A percentile compares a stretch with the other conserved stretches of the same genome.
phyloP scores from a whole-genome alignment of 2,888 invertebrate species.

The Sesia apiformis region DNA sequence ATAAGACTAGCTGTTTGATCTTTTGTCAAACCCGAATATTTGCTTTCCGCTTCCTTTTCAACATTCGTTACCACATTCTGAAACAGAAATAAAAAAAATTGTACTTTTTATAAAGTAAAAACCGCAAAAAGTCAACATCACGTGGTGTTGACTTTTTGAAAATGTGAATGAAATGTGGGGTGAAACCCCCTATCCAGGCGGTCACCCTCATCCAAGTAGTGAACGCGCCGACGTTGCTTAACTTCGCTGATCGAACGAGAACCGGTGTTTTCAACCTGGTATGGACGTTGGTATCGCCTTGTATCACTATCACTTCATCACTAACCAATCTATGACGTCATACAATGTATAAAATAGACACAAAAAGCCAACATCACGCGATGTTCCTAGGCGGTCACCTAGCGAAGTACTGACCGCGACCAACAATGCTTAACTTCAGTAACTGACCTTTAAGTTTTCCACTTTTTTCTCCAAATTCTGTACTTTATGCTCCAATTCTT shows the following conservation, averaged over 20 bases:
- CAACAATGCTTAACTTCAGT: background rate
- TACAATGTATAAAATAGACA: too few relatives aligned
- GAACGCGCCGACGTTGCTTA: too few relatives aligned
- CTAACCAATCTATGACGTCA: too few relatives aligned
- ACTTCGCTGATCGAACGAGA: too few relatives aligned
- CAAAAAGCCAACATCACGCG: too few relatives aligned
- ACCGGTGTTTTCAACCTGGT: too few relatives aligned
- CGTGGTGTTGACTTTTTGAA: too few relatives aligned
- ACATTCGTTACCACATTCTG: conserved; percentile 49
- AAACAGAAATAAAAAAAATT: conserved; percentile 15
- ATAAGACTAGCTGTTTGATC: conserved; percentile 79
- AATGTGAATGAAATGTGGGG: background rate
- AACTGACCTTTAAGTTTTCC: conserved; percentile 39
- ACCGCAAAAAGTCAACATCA: too few relatives aligned
- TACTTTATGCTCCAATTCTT: conserved; percentile 52
- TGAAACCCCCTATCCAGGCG: background rate
- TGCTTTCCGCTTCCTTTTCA: conserved; percentile 57
- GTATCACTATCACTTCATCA: too few relatives aligned
- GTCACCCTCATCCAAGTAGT: background rate
- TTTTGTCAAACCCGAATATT: conserved; percentile 76
- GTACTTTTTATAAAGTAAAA: background rate
- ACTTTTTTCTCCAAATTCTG: conserved; percentile 49
- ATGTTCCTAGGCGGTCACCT: too few relatives aligned
- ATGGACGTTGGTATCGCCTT: too few relatives aligned
- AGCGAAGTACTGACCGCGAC: too few relatives aligned